Evolutionary conservation across 2,888 invertebrate species (phyloP), one percentile per base, ranked within the genome.

Genomic region (Suillia variegata): DNA sequence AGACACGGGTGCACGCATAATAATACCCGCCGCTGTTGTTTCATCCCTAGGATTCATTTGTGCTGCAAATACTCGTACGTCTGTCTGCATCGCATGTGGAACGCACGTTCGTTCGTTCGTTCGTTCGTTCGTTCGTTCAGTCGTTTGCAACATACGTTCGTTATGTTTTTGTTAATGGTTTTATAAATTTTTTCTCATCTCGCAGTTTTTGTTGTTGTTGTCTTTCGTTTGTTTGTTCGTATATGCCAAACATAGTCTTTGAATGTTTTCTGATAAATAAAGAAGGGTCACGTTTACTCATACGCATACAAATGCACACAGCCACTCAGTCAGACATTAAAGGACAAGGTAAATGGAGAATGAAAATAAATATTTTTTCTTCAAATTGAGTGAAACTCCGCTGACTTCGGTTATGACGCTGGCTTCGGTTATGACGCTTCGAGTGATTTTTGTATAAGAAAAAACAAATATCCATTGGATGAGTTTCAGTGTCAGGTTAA

Each of bases 171-270:
- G 10, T 13, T 38, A 38, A 38, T 38, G 38, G n/a, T 38, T 38
- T 38, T 26, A 26, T 10, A 5, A 5, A 26, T 26, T 26, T 5
- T 26, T 26, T 26, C 26, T 26, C 26, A 38, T 38, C 26, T 26
- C 26, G n/a, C n/a, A 38, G n/a, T 38, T 38, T 38, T 38, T 38
- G 10, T 38, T 38, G 15, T 38, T 49, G 49, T 49, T n/a, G n/a
- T 10, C 49, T 17, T 38, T 38, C 38, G 10, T n/a, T 10, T 38
- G 15, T 38, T 38, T 31, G 31, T n/a, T 26, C 26, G 26, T 26
- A 26, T 38, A 38, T 38, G 38, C 10, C 38, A 10, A 38, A 5
- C 38, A 10, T 10, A n/a, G 38, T 38, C 38, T 31, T 31, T n/a
- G 10, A n/a, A 4, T 38, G 13, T 38, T 38, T n/a, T 13, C 15